Conservation (phyloP, 2,113 vertebrate genomes). For the Genyomyrus donnyi region DNA sequence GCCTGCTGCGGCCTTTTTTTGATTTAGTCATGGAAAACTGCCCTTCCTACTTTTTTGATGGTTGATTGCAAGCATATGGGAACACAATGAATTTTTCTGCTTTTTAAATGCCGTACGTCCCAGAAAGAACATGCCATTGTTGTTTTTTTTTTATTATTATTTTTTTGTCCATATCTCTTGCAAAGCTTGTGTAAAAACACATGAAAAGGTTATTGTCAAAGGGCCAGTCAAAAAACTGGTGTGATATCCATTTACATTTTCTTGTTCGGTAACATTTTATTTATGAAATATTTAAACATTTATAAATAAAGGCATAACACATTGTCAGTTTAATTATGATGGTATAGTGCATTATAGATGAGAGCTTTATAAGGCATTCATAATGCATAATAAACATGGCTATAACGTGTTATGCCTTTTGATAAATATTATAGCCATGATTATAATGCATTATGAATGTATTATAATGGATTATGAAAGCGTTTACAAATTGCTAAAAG, state of each 20-base stretch:
- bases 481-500: too few relatives aligned
- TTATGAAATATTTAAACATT: too few relatives aligned
- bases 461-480: too few relatives aligned
- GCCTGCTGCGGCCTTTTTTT: conserved; percentile 21
- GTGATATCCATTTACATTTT: not conserved
- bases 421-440: too few relatives aligned
- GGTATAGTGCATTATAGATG: too few relatives aligned
- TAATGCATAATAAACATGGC: too few relatives aligned
- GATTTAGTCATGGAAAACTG: conserved; percentile 36
- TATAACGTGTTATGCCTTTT: too few relatives aligned
- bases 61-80: conserved; percentile 47
- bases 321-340: too few relatives aligned
- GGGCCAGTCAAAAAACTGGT: not conserved
- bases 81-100: conserved; percentile 32
- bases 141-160: not conserved
- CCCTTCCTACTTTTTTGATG: conserved; percentile 42
- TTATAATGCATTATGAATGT: too few relatives aligned
- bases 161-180: not conserved
- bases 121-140: conserved; percentile 7
- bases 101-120: conserved; percentile 22
- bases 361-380: too few relatives aligned
- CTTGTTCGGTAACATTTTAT: too few relatives aligned
- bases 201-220: not conserved
- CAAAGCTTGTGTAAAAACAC: not conserved
- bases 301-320: too few relatives aligned